Conservation (phyloP, 2,888 invertebrate genomes). For the Phorcus lineatus region DNA sequence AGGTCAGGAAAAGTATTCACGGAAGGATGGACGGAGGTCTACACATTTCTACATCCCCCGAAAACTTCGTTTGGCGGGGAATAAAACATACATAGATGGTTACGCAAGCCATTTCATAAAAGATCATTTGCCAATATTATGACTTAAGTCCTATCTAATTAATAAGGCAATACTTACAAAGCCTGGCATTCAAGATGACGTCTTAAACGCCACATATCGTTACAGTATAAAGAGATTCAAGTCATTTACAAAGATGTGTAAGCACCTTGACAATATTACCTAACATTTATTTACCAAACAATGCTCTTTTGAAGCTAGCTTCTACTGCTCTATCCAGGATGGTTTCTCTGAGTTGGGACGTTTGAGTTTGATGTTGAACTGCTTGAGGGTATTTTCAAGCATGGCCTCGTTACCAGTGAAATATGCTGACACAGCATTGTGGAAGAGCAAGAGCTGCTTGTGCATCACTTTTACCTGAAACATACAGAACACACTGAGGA, state of each 20-base stretch:
- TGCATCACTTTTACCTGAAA: constrained; percentile 98
- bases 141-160: too few relatives aligned
- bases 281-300: background rate
- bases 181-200: too few relatives aligned
- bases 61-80: too few relatives aligned
- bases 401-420: constrained; percentile 97
- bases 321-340: constrained; percentile 85
- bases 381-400: constrained; percentile 93
- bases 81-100: too few relatives aligned
- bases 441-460: constrained; percentile 94
- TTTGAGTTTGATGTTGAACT: constrained; percentile 94
- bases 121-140: too few relatives aligned
- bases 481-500: constrained; percentile 9
- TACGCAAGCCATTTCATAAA: too few relatives aligned
- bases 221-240: background rate
- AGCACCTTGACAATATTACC: background rate
- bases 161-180: too few relatives aligned
- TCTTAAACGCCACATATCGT: background rate
- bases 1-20: too few relatives aligned
- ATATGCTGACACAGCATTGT: constrained; percentile 97
- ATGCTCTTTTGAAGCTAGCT: background rate
- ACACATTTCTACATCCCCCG: too few relatives aligned
- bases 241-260: background rate
- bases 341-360: constrained; percentile 85
- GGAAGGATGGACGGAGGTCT: too few relatives aligned